Conservation (phyloP, 2,113 vertebrate species). For the Circaetus cinerascens region DNA sequence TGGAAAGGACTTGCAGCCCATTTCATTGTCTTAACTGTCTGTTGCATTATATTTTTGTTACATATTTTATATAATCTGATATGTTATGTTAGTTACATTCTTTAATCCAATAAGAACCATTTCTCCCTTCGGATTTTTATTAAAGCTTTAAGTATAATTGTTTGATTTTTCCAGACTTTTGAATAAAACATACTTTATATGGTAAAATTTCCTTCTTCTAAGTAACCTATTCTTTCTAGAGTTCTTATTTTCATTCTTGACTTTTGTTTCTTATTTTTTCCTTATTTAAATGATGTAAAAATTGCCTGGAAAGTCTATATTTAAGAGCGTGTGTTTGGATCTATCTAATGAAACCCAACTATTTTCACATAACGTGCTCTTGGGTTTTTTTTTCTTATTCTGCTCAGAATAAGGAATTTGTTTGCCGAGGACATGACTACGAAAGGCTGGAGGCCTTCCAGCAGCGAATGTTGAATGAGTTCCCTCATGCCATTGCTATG, state of each 20-base stretch:
- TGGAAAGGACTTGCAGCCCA: background rate
- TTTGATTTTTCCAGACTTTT: background rate
- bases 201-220: background rate
- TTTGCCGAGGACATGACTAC: slow-evolving; percentile 98
- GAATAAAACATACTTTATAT: background rate
- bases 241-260: background rate
- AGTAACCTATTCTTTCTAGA: background rate
- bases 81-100: background rate
- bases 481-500: slow-evolving; percentile 98
- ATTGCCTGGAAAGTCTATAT: background rate
- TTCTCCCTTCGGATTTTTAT: background rate
- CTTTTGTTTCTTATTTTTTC: background rate
- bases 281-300: background rate
- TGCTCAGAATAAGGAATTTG: slow-evolving; percentile 97
- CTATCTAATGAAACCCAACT: background rate
- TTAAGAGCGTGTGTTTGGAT: background rate
- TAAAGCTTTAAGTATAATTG: background rate
- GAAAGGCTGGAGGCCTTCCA: slow-evolving; percentile 98
- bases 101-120: background rate
- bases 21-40: background rate
- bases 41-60: background rate
- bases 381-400: background rate
- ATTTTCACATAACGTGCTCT: background rate
- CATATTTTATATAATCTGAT: background rate
- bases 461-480: slow-evolving; percentile 97